Base-by-base conservation (phyloP, 2,888 invertebrate genomes). In the Lepidonotus clava region DNA sequence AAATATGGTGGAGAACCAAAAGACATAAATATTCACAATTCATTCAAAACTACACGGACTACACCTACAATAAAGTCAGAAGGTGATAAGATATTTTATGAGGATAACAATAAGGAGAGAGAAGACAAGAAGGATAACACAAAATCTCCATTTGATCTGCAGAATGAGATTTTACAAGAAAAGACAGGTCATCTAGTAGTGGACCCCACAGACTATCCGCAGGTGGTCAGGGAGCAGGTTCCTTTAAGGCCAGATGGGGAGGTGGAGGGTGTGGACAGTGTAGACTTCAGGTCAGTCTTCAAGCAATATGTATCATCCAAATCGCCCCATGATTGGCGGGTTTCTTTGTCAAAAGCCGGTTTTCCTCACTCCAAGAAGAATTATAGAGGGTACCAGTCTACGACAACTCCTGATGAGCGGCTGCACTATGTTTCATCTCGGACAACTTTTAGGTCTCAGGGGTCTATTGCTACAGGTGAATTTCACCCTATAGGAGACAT, bases 391-490 rank as follows among this genome's bases (percentile, higher is more conserved):
- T 34, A 32, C 38, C 36, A 71, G n/a, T n/a, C 46, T 14, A 76
- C 76, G 14, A 76, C 76, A 21, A 36, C 36, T 5, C 76, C 76
- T 6, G 76, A n/a, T 46, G 85, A 85, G 66, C 14, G 41, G 18
- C 67, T 61, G 8, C 85, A 85, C 24, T 66, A 85, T 24, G 76
- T 85, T 28, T 76, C 66, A 6, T 85, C 85, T 2, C 51, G 34
- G 8, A 38, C 6, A 0, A 41, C 85, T 18, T 84, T 71, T 36
- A 34, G 5, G 36, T 6, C 32, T 38, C 21, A 11, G 6, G 40
- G 41, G 40, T 76, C 51, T 11, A 66, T 71, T 11, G 85, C 85
- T 6, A 85, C 85, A 0, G 85, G 85, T 8, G 85, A 85, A 34
- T 85, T 85, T 76, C 61, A 85, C 14, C 41, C 71, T 24, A 36